phyloP scores from a whole-genome alignment of 2,888 invertebrate species.

The Bhutanitis thaidina region DNA sequence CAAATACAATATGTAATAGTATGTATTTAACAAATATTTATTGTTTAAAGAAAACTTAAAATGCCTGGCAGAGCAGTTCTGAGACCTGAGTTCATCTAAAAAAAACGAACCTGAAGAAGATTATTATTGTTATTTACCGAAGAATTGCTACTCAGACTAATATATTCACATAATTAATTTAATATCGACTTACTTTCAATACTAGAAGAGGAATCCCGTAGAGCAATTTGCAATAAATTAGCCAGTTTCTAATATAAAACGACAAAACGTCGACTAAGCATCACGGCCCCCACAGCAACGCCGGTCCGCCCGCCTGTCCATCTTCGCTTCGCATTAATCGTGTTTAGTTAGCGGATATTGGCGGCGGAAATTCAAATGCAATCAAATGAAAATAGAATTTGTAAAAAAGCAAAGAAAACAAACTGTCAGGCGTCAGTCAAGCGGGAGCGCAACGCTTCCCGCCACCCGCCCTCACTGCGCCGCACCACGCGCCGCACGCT shows the following conservation, averaged over 20 bases:
- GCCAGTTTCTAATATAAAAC: slow-evolving; percentile 77
- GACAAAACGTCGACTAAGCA: slow-evolving; percentile 69
- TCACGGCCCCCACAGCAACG: slow-evolving; percentile 44
- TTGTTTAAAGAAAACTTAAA: too few relatives aligned
- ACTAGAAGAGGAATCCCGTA: slow-evolving; percentile 59
- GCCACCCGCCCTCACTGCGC: slow-evolving; percentile 39
- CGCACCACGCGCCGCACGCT: slow-evolving; percentile 45
- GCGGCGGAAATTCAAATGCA: slow-evolving; percentile 80
- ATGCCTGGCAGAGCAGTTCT: too few relatives aligned
- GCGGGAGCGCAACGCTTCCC: slow-evolving; percentile 49
- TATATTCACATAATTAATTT: slow-evolving; percentile 24
- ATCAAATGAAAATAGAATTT: slow-evolving; percentile 80
- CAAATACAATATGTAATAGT: too few relatives aligned
- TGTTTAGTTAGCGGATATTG: slow-evolving; percentile 81
- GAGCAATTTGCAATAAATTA: slow-evolving; percentile 78
- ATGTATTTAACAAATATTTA: too few relatives aligned
- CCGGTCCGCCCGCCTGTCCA: slow-evolving; percentile 67
- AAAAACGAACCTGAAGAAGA: too few relatives aligned
- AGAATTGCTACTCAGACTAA: too few relatives aligned
- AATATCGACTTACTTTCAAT: slow-evolving; percentile 41
- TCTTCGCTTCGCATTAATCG: slow-evolving; percentile 77
- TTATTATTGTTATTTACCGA: too few relatives aligned
- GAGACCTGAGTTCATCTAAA: too few relatives aligned
- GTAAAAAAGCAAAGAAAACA: slow-evolving; percentile 78
- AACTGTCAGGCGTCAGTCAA: slow-evolving; percentile 79